Evolutionary conservation across 64 coral and sea anemone genomes (phyloP).

Genomic region (Actinia tenebrosa): DNA sequence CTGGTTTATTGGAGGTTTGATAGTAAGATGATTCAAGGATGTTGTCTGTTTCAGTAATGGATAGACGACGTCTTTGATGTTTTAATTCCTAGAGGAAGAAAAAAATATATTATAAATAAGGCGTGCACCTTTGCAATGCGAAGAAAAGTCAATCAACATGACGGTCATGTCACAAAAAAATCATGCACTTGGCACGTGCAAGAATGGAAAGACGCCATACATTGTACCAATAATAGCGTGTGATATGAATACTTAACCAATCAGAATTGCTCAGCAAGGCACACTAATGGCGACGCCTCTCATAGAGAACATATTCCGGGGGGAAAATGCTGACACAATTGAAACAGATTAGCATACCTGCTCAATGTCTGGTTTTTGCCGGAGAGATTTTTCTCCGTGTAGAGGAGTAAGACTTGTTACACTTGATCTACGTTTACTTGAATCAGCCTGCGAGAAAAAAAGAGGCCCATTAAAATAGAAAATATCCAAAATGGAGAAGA

Average conservation of each 20-base stretch:
- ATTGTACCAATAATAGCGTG: no score
- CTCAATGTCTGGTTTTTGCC: constrained; percentile 3
- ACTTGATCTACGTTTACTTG: constrained; percentile 3
- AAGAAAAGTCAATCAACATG: no score
- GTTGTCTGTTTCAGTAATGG: constrained; percentile 42
- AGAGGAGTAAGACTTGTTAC: constrained; percentile 13
- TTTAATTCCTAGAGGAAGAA: background rate
- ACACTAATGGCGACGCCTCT: no score
- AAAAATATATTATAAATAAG: background rate
- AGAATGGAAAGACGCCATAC: no score
- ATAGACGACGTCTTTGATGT: constrained; percentile 20
- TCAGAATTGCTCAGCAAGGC: no score
- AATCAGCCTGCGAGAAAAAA: background rate
- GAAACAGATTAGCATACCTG: background rate
- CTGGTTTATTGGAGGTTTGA: background rate
- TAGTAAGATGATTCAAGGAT: constrained; percentile 63
- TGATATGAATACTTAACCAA: no score
- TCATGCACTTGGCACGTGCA: no score
- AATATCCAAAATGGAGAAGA: background rate
- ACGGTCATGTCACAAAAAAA: no score
- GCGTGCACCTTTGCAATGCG: no score
- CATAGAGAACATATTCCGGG: no score
- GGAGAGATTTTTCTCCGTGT: background rate
- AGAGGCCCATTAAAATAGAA: no score
- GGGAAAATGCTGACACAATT: no score